phyloP scores from a whole-genome alignment of 2,888 invertebrate genomes.

The Leptinotarsa peninsularis region DNA sequence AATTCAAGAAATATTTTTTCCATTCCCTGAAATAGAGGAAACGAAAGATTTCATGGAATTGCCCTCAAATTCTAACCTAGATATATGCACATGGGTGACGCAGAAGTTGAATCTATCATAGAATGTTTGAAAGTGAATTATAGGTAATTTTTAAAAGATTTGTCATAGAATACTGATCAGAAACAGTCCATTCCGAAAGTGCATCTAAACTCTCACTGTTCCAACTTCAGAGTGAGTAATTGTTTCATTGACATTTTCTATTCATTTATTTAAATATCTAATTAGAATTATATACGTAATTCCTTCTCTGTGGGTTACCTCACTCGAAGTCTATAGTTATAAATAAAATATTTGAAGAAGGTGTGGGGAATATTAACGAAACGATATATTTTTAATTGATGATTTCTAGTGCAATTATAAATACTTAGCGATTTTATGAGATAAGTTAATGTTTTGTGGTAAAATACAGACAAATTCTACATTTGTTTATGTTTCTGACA shows the following conservation, averaged over 20 bases:
- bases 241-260: neutral
- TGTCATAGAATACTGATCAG: too few relatives aligned
- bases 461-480: neutral
- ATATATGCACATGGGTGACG: too few relatives aligned
- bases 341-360: constrained; percentile 8
- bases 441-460: constrained; percentile 5
- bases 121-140: too few relatives aligned
- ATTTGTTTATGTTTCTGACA: neutral
- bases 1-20: too few relatives aligned
- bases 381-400: constrained; percentile 5
- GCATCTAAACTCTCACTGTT: neutral
- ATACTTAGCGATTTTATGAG: constrained; percentile 2
- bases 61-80: too few relatives aligned
- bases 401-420: neutral
- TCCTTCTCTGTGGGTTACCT: neutral
- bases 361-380: constrained; percentile 3
- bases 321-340: neutral
- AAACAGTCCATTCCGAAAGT: neutral
- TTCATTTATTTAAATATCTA: neutral
- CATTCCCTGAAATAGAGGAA: too few relatives aligned
- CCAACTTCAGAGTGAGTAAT: neutral
- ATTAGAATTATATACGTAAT: neutral
- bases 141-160: too few relatives aligned
- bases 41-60: too few relatives aligned
- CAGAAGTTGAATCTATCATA: too few relatives aligned